phyloP scores from a whole-genome alignment of 2,113 vertebrate genomes.

The Antennarius striatus region DNA sequence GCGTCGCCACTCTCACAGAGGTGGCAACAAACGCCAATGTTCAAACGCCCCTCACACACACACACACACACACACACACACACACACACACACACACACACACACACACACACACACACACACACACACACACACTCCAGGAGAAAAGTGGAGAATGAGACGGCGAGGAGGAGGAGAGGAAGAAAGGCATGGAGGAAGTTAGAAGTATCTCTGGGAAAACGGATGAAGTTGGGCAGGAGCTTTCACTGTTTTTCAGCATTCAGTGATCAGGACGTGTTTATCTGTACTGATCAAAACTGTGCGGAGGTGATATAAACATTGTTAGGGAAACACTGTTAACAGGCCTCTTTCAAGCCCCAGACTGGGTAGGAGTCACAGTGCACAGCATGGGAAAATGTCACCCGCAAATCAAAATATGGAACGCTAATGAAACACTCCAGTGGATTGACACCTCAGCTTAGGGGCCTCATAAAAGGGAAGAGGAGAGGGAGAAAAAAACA shows the following conservation, averaged over 20 bases:
- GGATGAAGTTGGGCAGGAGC: conserved; percentile 46
- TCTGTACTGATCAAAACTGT: conserved; percentile 72
- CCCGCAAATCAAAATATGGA: conserved; percentile 67
- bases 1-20: conserved; percentile 70
- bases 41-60: conserved; percentile 60
- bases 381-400: conserved; percentile 71
- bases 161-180: conserved; percentile 19
- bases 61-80: conserved; percentile 22
- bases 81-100: conserved; percentile 28
- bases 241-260: conserved; percentile 54
- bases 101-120: conserved; percentile 21
- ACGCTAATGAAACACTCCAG: conserved; percentile 72
- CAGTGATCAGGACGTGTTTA: conserved; percentile 70
- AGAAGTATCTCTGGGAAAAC: conserved; percentile 45
- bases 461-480: conserved; percentile 58
- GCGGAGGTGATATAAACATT: conserved; percentile 74
- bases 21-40: conserved; percentile 68
- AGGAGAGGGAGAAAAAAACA: conserved; percentile 28
- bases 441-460: conserved; percentile 67
- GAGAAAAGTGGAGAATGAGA: conserved; percentile 31
- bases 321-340: conserved; percentile 69
- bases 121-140: conserved; percentile 25
- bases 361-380: conserved; percentile 61
- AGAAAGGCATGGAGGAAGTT: conserved; percentile 32
- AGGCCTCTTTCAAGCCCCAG: conserved; percentile 62